A percentile compares a stretch with the other conserved stretches of the same genome.
These are phyloP conservation scores for Pleuronectes platessa DNA, from an alignment of 2,113 vertebrate genomes.

Conservation along the genomic window DNA sequence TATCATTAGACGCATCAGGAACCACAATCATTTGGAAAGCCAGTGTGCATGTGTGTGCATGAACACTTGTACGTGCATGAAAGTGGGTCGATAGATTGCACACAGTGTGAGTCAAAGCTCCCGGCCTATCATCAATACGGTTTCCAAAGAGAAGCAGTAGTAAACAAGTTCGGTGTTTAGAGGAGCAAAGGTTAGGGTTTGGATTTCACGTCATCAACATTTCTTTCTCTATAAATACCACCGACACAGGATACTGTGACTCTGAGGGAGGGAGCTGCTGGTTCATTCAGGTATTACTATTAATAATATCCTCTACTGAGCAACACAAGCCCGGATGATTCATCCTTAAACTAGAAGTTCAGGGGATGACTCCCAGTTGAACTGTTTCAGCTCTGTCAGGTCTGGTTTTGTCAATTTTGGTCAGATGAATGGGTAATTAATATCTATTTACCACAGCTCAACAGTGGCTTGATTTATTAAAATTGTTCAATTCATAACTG, in stretches of 20 bases:
- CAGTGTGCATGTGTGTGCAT: neutral
- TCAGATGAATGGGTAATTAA: no score
- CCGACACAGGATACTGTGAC: neutral
- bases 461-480: neutral
- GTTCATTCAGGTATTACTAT: neutral
- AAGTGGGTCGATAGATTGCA: slow-evolving; percentile 24
- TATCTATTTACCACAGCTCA: no score
- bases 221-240: slow-evolving; percentile 6
- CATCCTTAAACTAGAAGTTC: no score
- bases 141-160: neutral
- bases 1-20: no score
- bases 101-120: slow-evolving; percentile 15
- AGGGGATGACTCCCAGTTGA: no score
- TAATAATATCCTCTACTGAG: neutral
- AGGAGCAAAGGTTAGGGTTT: slow-evolving; percentile 40
- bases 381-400: neutral
- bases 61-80: slow-evolving; percentile 24
- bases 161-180: slow-evolving; percentile 40
- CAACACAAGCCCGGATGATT: neutral
- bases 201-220: slow-evolving; percentile 36
- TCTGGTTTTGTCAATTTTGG: no score
- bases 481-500: neutral
- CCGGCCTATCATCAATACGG: slow-evolving; percentile 40
- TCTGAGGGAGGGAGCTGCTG: neutral
- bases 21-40: slow-evolving; percentile 29